Evolutionary conservation across 2,113 vertebrate species (phyloP).

Genomic region (Gorsachius goisagi): DNA sequence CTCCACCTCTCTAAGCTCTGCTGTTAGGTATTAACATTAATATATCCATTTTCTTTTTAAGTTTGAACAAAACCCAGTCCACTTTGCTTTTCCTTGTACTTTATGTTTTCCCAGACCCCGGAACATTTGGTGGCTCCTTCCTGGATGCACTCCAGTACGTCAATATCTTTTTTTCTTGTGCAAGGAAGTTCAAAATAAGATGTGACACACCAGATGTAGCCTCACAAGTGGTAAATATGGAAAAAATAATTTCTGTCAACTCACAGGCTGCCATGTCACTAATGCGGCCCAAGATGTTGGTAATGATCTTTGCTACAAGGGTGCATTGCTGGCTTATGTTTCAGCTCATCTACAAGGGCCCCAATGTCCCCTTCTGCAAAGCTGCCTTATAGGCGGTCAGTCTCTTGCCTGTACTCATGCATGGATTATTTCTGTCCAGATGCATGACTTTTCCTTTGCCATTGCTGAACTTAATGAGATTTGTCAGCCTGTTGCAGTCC

Average conservation of each 20-base stretch:
- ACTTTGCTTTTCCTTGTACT: not conserved
- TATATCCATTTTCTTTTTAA: not conserved
- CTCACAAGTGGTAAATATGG: not conserved
- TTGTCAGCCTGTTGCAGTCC: not conserved
- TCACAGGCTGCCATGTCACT: not conserved
- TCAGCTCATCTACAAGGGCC: not conserved
- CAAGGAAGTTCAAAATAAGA: not conserved
- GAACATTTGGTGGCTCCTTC: not conserved
- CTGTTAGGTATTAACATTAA: not conserved
- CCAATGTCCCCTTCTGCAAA: not conserved
- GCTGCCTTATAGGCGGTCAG: not conserved
- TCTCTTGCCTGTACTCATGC: not conserved
- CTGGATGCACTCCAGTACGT: not conserved
- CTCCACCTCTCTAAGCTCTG: not conserved
- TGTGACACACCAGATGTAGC: not conserved
- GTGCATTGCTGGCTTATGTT: not conserved
- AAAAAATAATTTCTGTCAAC: not conserved
- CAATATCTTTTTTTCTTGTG: not conserved
- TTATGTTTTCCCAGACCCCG: not conserved
- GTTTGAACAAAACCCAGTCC: not conserved
- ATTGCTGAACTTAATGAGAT: not conserved
- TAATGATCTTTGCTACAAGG: not conserved
- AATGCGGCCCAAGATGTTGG: not conserved
- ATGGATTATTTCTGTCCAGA: not conserved
- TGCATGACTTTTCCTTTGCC: not conserved